These are phyloP conservation scores for Loxodonta africana DNA, from an alignment of 2,113 vertebrate genomes.

Conservation along the genomic window DNA sequence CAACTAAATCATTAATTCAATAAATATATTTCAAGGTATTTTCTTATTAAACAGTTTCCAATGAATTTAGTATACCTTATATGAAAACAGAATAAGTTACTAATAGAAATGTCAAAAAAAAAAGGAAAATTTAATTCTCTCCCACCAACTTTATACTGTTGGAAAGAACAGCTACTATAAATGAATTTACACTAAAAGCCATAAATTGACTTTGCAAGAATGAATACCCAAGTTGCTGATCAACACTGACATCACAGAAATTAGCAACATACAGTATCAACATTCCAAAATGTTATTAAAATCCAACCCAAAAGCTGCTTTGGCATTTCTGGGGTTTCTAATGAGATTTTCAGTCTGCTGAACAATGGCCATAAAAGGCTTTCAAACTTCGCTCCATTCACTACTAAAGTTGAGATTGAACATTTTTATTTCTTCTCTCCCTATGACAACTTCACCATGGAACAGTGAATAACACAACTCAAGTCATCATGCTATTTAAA, in stretches of 20 bases:
- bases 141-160: slow-evolving; percentile 2
- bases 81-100: slow-evolving; percentile 50
- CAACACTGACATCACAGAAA: slow-evolving; percentile 53
- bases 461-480: slow-evolving; percentile 76
- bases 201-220: slow-evolving; percentile 33
- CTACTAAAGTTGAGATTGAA: slow-evolving; percentile 56
- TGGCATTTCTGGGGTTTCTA: slow-evolving; percentile 65
- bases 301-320: slow-evolving; percentile 35
- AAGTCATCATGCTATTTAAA: slow-evolving; percentile 64
- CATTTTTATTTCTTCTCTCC: slow-evolving; percentile 78
- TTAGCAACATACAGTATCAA: background rate
- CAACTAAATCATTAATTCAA: slow-evolving; percentile 53
- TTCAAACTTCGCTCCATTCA: slow-evolving; percentile 45
- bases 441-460: slow-evolving; percentile 80
- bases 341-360: slow-evolving; percentile 73
- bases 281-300: slow-evolving; percentile 70
- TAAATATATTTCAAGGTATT: slow-evolving; percentile 38
- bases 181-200: slow-evolving; percentile 34
- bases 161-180: slow-evolving; percentile 10
- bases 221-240: slow-evolving; percentile 50
- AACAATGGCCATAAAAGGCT: slow-evolving; percentile 63
- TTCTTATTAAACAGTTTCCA: slow-evolving; percentile 64
- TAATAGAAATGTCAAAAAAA: slow-evolving; percentile 54
- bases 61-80: slow-evolving; percentile 44
- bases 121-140: slow-evolving; percentile 41